Percentiles rank a stretch among this genome's conserved stretches.
phyloP scores from a whole-genome alignment of 2,113 vertebrate species.

The Petrocephalus zakoni region DNA sequence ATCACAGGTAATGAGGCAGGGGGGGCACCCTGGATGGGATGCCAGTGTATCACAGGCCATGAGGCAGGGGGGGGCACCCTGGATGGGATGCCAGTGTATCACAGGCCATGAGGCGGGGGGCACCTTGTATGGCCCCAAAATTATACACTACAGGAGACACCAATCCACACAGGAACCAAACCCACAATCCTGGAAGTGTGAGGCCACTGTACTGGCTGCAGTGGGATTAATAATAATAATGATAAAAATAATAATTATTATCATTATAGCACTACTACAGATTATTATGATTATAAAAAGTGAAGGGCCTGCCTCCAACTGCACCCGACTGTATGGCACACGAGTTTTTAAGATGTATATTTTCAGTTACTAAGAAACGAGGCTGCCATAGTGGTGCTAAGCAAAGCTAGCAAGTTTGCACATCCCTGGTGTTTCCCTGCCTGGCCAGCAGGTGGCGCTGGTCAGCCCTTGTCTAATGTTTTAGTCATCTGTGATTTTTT shows the following conservation, averaged over 20 bases:
- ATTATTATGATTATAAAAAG: no score
- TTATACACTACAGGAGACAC: no score
- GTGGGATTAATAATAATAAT: no score
- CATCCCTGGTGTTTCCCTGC: neutral
- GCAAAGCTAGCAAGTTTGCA: neutral
- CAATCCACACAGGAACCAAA: neutral
- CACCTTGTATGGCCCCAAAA: no score
- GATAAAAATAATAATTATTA: no score
- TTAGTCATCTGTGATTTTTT: neutral
- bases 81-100: neutral
- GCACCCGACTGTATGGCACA: neutral
- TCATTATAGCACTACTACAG: no score
- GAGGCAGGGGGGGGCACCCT: neutral
- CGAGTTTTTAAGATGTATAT: neutral
- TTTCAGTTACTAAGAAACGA: neutral
- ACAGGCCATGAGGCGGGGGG: no score
- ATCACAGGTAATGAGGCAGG: neutral
- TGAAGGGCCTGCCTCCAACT: no score
- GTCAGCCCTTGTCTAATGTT: neutral
- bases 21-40: neutral
- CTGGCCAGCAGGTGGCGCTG: neutral
- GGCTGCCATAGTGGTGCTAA: neutral
- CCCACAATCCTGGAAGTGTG: neutral
- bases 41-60: neutral
- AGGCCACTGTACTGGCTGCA: neutral